Percentiles rank a stretch among this genome's conserved stretches.
phyloP scores from a whole-genome alignment of 2,797 vertebrate species.

The Pempheris klunzingeri region DNA sequence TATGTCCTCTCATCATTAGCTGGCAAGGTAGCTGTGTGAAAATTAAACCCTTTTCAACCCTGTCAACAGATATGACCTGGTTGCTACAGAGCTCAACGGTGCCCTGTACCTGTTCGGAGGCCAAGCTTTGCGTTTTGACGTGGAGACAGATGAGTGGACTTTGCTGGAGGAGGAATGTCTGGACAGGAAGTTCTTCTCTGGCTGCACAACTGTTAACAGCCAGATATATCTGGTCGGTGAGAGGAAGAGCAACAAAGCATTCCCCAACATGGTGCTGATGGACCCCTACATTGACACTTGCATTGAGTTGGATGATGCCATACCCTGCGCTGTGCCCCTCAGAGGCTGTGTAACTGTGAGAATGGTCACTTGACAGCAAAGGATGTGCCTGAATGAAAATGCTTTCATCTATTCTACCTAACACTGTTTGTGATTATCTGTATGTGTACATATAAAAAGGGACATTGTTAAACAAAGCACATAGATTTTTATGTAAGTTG shows the following conservation, averaged over 20 bases:
- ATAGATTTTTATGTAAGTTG: neutral
- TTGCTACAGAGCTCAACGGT: conserved; percentile 90
- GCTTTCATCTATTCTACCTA: neutral
- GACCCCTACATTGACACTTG: conserved; percentile 90
- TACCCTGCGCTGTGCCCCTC: conserved; percentile 90
- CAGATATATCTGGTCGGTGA: conserved; percentile 90
- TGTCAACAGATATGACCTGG: conserved; percentile 89
- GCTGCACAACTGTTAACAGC: conserved; percentile 87
- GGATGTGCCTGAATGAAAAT: neutral
- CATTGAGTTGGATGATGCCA: conserved; percentile 83
- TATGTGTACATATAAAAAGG: neutral
- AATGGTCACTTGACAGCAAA: conserved; percentile 45
- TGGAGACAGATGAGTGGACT: conserved; percentile 91
- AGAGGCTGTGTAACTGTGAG: conserved; percentile 86
- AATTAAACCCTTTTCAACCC: neutral
- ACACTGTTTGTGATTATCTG: neutral
- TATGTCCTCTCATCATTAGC: neutral
- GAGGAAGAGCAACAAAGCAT: conserved; percentile 85
- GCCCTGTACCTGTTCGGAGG: conserved; percentile 92
- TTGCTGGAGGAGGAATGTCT: conserved; percentile 86
- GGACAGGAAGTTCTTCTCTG: conserved; percentile 89
- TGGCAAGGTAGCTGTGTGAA: neutral
- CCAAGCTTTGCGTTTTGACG: conserved; percentile 87
- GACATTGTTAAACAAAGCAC: neutral
- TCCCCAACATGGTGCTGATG: conserved; percentile 87